Evolutionary conservation across 2,113 vertebrate genomes (phyloP).

Genomic region (Desmodus rotundus): DNA sequence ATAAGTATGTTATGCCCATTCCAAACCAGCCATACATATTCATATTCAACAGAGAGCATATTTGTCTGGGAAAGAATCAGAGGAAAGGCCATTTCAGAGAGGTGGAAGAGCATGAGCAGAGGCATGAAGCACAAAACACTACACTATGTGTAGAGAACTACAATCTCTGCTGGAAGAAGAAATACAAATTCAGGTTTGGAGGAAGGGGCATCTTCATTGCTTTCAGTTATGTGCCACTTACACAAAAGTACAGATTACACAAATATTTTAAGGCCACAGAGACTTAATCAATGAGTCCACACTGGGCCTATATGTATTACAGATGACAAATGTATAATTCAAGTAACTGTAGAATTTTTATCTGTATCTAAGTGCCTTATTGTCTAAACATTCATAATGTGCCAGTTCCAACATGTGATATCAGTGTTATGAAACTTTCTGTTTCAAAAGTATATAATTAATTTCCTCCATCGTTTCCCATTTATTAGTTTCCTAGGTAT

Average conservation of each 20-base stretch:
- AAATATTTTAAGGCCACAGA: neutral
- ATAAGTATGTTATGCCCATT: neutral
- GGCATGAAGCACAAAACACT: neutral
- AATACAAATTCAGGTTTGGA: neutral
- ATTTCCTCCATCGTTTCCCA: neutral
- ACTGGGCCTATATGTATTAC: neutral
- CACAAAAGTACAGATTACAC: neutral
- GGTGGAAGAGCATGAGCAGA: neutral
- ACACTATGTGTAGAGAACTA: neutral
- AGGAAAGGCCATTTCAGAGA: neutral
- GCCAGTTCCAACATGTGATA: neutral
- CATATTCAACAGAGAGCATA: neutral
- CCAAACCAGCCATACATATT: neutral
- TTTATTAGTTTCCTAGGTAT: neutral
- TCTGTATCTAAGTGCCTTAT: neutral
- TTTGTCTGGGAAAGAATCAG: neutral
- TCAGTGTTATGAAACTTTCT: neutral
- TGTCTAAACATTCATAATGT: neutral
- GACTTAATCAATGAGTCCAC: neutral
- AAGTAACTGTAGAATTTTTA: neutral
- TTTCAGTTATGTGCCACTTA: neutral
- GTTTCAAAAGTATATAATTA: neutral
- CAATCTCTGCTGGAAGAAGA: neutral
- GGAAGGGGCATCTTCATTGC: neutral
- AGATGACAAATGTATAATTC: neutral